Evolutionary conservation across 2,888 invertebrate species (phyloP).

Genomic region (Brachyptera risi): DNA sequence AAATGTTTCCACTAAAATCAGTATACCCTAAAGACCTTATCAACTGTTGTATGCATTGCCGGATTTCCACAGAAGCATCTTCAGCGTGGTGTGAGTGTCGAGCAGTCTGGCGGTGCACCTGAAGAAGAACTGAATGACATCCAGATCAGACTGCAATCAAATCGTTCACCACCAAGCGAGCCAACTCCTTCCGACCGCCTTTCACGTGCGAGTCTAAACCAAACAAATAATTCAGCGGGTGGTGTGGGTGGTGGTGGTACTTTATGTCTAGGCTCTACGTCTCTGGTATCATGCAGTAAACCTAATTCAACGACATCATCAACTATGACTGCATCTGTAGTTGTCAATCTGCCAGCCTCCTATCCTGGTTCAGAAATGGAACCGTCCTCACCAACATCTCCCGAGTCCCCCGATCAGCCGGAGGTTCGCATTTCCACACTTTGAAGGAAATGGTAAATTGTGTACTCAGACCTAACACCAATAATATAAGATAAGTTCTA

Average conservation of each 20-base stretch:
- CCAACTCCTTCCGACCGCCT: constrained; percentile 33
- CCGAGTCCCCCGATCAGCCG: constrained; percentile 38
- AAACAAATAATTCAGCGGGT: constrained; percentile 29
- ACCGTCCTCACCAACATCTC: constrained; percentile 37
- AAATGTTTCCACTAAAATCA: too few species aligned
- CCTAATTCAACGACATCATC: constrained; percentile 41
- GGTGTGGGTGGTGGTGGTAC: constrained; percentile 23
- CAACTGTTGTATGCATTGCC: constrained; percentile 13
- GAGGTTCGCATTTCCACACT: constrained; percentile 39
- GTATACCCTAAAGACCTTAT: too few species aligned
- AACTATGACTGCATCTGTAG: constrained; percentile 41
- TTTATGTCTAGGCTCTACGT: constrained; percentile 24
- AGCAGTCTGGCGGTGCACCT: constrained; percentile 40
- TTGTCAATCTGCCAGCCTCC: constrained; percentile 41
- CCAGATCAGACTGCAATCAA: constrained; percentile 41
- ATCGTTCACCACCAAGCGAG: constrained; percentile 34
- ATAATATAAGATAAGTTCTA: constrained; percentile 13
- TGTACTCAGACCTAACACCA: constrained; percentile 9
- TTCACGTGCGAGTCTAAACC: constrained; percentile 34
- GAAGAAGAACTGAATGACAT: constrained; percentile 47
- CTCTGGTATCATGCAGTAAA: constrained; percentile 38
- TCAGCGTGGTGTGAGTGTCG: constrained; percentile 37
- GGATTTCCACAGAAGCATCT: constrained; percentile 39
- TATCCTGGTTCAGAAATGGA: constrained; percentile 41
- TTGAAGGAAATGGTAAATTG: constrained; percentile 10